phyloP scores from a whole-genome alignment of 2,113 vertebrate genomes.

The Entomyzon cyanotis region DNA sequence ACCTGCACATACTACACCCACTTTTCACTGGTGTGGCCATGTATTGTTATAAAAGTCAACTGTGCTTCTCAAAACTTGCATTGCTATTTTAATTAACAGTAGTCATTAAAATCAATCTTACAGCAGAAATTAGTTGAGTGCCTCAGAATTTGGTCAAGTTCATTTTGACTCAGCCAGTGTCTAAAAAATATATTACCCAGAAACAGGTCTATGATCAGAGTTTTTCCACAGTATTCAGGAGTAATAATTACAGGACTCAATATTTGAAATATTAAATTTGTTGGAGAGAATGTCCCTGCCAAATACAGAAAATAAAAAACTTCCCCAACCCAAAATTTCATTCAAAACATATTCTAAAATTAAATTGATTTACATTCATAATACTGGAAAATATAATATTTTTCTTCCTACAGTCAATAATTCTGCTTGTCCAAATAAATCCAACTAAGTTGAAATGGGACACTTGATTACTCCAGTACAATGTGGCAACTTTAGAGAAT shows the following conservation, averaged over 20 bases:
- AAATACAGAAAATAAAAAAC: background rate
- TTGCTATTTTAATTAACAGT: background rate
- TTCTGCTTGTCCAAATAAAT: conserved; percentile 21
- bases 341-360: background rate
- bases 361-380: background rate
- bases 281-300: background rate
- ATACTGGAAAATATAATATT: background rate
- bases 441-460: background rate
- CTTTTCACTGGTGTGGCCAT: background rate
- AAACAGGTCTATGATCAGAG: background rate
- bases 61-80: background rate
- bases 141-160: background rate
- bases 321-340: background rate
- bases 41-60: background rate
- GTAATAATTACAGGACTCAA: background rate
- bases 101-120: background rate
- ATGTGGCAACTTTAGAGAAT: conserved; percentile 22
- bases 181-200: background rate
- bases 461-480: background rate
- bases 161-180: background rate
- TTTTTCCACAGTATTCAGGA: background rate
- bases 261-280: background rate
- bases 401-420: background rate
- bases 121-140: background rate
- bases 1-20: too few relatives aligned